These are phyloP conservation scores for Phyllostomus discolor DNA, from an alignment of 2,113 vertebrate genomes.

Conservation along the genomic window DNA sequence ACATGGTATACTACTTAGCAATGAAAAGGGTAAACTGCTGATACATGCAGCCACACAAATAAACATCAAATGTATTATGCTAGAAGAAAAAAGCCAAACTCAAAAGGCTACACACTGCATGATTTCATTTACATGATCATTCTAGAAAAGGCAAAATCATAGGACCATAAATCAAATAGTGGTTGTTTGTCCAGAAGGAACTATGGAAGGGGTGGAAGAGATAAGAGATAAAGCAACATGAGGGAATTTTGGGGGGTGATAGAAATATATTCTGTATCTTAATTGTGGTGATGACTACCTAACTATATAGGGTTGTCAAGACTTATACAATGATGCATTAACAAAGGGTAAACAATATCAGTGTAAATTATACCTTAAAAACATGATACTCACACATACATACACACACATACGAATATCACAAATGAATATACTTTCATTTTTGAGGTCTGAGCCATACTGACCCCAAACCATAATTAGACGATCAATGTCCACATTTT, in stretches of 20 bases:
- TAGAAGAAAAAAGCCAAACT: background rate
- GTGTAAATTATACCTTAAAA: background rate
- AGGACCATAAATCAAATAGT: background rate
- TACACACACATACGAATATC: background rate
- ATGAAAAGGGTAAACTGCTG: background rate
- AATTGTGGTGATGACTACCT: background rate
- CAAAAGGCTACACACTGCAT: background rate
- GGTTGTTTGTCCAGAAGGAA: background rate
- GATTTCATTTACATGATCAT: background rate
- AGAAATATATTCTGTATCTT: background rate
- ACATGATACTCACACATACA: background rate
- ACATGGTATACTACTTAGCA: background rate
- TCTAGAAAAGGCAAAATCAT: background rate
- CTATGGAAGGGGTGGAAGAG: background rate
- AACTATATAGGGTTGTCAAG: background rate
- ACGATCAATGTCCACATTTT: background rate
- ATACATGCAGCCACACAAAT: fast-evolving
- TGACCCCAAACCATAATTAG: background rate
- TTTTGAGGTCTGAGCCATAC: background rate
- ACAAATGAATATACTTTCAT: background rate
- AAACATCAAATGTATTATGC: background rate
- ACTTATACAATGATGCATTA: background rate
- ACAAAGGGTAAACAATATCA: background rate
- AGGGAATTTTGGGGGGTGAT: background rate
- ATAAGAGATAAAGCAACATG: too few species aligned